Evolutionary conservation across 2,113 vertebrate genomes (phyloP).

Genomic region (Phyllostomus hastatus): DNA sequence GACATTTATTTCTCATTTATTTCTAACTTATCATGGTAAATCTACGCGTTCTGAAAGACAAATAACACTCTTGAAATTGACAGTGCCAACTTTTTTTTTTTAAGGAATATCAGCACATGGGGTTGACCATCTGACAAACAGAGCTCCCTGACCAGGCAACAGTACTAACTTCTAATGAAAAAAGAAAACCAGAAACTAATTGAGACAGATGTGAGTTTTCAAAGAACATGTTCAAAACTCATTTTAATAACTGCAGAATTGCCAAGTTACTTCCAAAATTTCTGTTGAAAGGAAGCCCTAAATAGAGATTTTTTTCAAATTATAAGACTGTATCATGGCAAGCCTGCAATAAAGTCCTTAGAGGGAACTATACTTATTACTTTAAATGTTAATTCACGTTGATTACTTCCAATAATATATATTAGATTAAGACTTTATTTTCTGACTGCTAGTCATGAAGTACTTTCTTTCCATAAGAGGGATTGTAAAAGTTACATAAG

Average conservation of each 20-base stretch:
- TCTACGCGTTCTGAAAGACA: not conserved
- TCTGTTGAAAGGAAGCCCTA: not conserved
- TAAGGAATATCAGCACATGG: too few species aligned
- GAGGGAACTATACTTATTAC: not conserved
- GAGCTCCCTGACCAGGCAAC: not conserved
- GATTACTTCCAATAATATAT: conserved; percentile 25
- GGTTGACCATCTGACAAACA: too few species aligned
- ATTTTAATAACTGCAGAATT: conserved; percentile 17
- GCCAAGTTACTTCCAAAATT: not conserved
- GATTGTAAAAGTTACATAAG: not conserved
- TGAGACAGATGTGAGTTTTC: not conserved
- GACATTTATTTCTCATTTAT: not conserved
- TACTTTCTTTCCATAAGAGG: conserved; percentile 28
- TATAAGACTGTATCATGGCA: not conserved
- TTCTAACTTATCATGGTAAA: not conserved
- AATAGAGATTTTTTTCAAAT: not conserved
- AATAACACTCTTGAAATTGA: not conserved
- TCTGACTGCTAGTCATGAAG: not conserved
- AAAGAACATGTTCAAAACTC: not conserved
- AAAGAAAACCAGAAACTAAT: conserved; percentile 7
- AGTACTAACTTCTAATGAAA: not conserved
- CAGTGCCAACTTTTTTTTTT: not conserved
- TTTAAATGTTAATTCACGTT: conserved; percentile 55
- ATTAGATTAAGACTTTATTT: conserved; percentile 21
- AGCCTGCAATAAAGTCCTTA: not conserved